Evolutionary conservation across 2,113 vertebrate genomes (phyloP).

Genomic region (Podarcis cretensis): DNA sequence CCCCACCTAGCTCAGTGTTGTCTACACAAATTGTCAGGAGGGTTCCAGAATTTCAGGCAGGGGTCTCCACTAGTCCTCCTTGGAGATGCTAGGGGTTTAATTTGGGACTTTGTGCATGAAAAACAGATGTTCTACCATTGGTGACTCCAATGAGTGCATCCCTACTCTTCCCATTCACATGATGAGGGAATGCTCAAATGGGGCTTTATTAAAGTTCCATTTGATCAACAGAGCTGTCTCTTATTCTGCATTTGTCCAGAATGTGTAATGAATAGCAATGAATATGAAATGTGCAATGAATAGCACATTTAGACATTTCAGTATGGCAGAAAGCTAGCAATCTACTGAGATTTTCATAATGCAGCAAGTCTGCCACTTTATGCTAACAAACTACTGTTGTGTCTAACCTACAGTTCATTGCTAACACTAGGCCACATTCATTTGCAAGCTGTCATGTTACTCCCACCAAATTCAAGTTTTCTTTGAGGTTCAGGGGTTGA

Average conservation of each 20-base stretch:
- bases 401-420: conserved; percentile 54
- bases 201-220: conserved; percentile 14
- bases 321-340: conserved; percentile 43
- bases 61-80: too few relatives aligned
- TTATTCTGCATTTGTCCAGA: conserved; percentile 22
- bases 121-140: too few relatives aligned
- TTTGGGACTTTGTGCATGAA: too few relatives aligned
- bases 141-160: not conserved
- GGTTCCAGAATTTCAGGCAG: too few relatives aligned
- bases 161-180: not conserved
- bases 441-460: conserved; percentile 28
- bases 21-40: too few relatives aligned
- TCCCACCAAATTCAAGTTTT: conserved; percentile 45
- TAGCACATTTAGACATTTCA: conserved; percentile 19
- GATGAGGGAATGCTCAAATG: not conserved
- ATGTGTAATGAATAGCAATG: too few relatives aligned
- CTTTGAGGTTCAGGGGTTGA: conserved; percentile 69
- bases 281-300: not conserved
- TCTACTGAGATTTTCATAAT: conserved; percentile 45
- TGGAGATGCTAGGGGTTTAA: too few relatives aligned
- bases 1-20: too few relatives aligned
- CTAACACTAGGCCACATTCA: conserved; percentile 55
- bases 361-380: conserved; percentile 23
- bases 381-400: conserved; percentile 19
- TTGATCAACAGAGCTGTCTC: conserved; percentile 36